Evolutionary conservation across 2,888 invertebrate species (phyloP).

Genomic region (Parnassius apollo): DNA sequence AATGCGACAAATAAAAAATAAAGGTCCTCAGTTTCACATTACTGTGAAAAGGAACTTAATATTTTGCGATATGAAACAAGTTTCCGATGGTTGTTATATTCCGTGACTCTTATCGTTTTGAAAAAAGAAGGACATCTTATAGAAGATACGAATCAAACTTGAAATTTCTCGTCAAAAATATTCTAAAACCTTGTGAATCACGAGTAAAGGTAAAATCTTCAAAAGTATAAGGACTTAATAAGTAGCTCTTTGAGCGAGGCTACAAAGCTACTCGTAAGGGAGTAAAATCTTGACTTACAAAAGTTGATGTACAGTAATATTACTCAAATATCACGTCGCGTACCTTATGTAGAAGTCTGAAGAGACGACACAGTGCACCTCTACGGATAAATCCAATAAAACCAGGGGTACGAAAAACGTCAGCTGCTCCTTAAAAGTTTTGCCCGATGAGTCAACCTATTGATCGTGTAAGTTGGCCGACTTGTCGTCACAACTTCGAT

Average conservation of each 20-base stretch:
- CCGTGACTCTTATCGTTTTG: too few species aligned
- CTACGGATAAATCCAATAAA: conserved; percentile 72
- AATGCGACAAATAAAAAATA: too few species aligned
- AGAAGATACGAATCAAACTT: too few species aligned
- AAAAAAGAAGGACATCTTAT: too few species aligned
- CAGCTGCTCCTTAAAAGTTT: conserved; percentile 61
- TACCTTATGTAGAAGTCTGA: conserved; percentile 46
- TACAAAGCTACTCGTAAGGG: not conserved
- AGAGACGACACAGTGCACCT: conserved; percentile 61
- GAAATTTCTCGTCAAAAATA: too few species aligned
- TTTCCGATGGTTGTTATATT: too few species aligned
- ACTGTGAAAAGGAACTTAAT: too few species aligned
- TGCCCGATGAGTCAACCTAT: conserved; percentile 35
- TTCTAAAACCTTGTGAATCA: not conserved
- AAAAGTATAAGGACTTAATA: not conserved
- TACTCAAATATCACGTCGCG: conserved; percentile 56
- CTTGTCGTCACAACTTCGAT: conserved; percentile 63
- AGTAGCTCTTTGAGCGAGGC: not conserved
- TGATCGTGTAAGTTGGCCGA: conserved; percentile 41
- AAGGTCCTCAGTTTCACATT: too few species aligned
- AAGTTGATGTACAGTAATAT: conserved; percentile 38
- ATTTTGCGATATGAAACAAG: too few species aligned
- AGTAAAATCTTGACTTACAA: conserved; percentile 10
- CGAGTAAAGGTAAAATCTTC: conserved; percentile 1
- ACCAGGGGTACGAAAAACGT: conserved; percentile 48